These are phyloP conservation scores for Mormyrus proboscirostris DNA, from an alignment of 2,797 vertebrate genomes.

Conservation along the genomic window DNA sequence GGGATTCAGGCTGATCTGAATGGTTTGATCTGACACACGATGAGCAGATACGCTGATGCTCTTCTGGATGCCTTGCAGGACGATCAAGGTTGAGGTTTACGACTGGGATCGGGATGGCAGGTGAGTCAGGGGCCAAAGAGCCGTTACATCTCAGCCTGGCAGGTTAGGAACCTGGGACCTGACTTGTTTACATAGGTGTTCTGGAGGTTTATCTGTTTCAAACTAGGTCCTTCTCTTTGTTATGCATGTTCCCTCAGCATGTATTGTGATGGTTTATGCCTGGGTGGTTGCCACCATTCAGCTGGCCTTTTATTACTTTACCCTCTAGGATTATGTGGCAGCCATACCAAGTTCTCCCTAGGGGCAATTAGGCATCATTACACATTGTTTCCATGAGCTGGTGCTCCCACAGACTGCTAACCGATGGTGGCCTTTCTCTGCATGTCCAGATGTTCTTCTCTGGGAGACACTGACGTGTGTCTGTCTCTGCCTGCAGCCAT, in stretches of 20 bases:
- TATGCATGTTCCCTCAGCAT: neutral
- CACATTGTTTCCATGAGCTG: neutral
- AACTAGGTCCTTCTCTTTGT: neutral
- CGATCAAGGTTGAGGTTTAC: conserved; percentile 93
- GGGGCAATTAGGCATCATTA: neutral
- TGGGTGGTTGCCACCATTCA: neutral
- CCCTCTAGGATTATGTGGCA: neutral
- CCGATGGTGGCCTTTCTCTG: neutral
- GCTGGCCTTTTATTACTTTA: neutral
- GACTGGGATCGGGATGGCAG: conserved; percentile 94
- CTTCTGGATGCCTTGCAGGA: conserved; percentile 56
- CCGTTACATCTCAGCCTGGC: neutral
- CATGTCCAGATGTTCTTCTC: conserved; percentile 10
- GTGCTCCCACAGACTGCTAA: neutral
- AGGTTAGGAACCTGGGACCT: neutral
- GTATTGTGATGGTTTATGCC: neutral
- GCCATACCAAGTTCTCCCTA: neutral
- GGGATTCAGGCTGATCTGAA: neutral
- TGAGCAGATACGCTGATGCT: neutral
- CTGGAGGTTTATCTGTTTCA: neutral
- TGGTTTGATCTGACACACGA: neutral
- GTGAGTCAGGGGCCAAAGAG: conserved; percentile 49
- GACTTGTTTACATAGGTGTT: neutral
- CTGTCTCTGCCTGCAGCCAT: conserved; percentile 63
- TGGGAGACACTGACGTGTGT: neutral